Evolutionary conservation across 92 coral and sea anemone genomes (phyloP).

Genomic region (Paragorgia papillata): DNA sequence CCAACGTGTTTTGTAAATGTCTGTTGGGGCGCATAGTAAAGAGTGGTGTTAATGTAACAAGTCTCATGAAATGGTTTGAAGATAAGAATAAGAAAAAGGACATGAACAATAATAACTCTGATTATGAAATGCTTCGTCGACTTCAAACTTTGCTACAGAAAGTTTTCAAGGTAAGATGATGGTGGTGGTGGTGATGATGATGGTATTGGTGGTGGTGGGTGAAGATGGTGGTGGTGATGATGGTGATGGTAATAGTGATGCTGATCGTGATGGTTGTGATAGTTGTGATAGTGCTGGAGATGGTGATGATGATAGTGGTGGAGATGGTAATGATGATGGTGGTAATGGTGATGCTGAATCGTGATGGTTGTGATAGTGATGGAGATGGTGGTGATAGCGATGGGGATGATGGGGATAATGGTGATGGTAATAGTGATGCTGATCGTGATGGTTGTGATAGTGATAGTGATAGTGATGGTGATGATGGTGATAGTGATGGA

Average conservation of each 20-base stretch:
- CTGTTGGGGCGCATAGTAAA: neutral
- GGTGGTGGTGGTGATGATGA: neutral
- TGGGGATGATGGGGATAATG: too few relatives aligned
- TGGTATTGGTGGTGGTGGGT: too few relatives aligned
- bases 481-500: neutral
- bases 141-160: neutral
- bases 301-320: too few relatives aligned
- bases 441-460: neutral
- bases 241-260: too few relatives aligned
- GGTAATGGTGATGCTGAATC: too few relatives aligned
- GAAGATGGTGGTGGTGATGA: too few relatives aligned
- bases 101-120: neutral
- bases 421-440: neutral
- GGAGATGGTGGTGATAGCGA: neutral
- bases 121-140: neutral
- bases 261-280: too few relatives aligned
- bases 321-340: too few relatives aligned
- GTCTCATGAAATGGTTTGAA: neutral
- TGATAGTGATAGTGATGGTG: too few relatives aligned
- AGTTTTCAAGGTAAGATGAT: neutral
- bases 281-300: too few relatives aligned
- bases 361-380: neutral
- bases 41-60: neutral
- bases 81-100: neutral
- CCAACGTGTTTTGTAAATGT: constrained; percentile 17